Evolutionary conservation across 2,113 vertebrate genomes (phyloP), one percentile per base, ranked within the genome.

Genomic region (Himantopus leucocephalus): DNA sequence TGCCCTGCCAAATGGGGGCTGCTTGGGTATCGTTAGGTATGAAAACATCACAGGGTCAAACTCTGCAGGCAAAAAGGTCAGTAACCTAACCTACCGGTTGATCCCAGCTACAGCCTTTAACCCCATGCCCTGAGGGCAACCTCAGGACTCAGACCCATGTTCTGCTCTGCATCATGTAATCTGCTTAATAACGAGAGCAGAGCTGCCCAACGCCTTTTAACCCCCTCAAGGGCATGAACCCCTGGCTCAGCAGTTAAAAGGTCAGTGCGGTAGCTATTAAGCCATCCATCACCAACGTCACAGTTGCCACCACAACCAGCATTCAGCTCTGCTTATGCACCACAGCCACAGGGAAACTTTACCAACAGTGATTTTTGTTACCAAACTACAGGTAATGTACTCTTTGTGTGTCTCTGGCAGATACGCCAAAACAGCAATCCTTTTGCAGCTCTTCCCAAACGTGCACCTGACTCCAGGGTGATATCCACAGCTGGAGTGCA

Each of bases 351-450:
- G 45, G 48, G 41, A 79, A 82, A 8, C 14, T 64, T 60, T 43
- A 14, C 27, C 2, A 0, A 18, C 0, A 1, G 22, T 37, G 79
- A 30, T 2, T 52, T 37, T 67, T 50, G 39, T 45, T 26, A n/a
- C 45, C 19, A 12, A 68, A 50, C 5, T 13, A 0, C 59, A 91
- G 55, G 39, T 19, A 27, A 45, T 3, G 20, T 10, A 5, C 58
- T 41, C 14, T 41, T 29, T 7, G 1, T 16, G 15, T 74, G 48
- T n/a, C 77, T 64, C 78, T 66, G 80, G n/a, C 59, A 50, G 59
- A 32, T 17, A 47, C 50, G 26, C 26, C 72, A 71, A 50, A 50
- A 23, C 41, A 62, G 10, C 63, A 27, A 3, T 9, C 47, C 22
- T 24, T 3, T 14, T 66, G 20, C 45, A 62, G 72, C 88, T 66